A percentile compares a stretch with the other conserved stretches of the same genome.
These are phyloP conservation scores for Cottoperca gobio DNA, from an alignment of 2,797 vertebrate genomes.

Conservation along the genomic window DNA sequence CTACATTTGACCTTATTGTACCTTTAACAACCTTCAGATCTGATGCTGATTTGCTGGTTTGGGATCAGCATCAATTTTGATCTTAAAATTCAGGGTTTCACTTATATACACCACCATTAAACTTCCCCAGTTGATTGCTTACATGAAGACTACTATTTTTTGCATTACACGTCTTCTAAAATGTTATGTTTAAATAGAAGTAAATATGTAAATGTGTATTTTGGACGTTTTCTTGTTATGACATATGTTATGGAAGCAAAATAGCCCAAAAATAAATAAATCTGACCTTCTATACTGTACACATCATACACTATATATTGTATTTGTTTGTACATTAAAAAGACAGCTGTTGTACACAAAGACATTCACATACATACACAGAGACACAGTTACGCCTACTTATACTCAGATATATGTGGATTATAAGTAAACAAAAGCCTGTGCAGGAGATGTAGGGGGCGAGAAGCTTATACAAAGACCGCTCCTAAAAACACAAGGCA, in stretches of 20 bases:
- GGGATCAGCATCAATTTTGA: not conserved
- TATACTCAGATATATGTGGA: not conserved
- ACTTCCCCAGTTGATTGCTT: too few species aligned
- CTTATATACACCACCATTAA: too few species aligned
- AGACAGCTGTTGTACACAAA: not conserved
- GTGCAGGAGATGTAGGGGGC: not conserved
- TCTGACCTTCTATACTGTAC: not conserved
- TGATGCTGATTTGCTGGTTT: not conserved
- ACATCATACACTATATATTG: not conserved
- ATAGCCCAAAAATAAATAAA: too few species aligned
- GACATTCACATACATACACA: not conserved
- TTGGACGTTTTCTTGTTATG: too few species aligned
- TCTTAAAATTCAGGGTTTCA: not conserved
- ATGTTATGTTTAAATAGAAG: too few species aligned
- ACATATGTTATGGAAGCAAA: too few species aligned
- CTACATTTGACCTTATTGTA: slow-evolving; percentile 21
- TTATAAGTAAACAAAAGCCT: slow-evolving; percentile 31
- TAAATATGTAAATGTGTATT: too few species aligned
- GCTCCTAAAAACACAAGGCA: slow-evolving; percentile 1
- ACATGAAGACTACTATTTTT: too few species aligned
- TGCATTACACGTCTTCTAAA: too few species aligned
- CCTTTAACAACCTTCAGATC: not conserved
- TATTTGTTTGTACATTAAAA: not conserved
- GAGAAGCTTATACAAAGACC: slow-evolving; percentile 8
- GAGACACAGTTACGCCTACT: not conserved